A percentile compares a stretch with the other conserved stretches of the same genome.
phyloP scores from a whole-genome alignment of 2,113 vertebrate species.

The Menidia beryllina region DNA sequence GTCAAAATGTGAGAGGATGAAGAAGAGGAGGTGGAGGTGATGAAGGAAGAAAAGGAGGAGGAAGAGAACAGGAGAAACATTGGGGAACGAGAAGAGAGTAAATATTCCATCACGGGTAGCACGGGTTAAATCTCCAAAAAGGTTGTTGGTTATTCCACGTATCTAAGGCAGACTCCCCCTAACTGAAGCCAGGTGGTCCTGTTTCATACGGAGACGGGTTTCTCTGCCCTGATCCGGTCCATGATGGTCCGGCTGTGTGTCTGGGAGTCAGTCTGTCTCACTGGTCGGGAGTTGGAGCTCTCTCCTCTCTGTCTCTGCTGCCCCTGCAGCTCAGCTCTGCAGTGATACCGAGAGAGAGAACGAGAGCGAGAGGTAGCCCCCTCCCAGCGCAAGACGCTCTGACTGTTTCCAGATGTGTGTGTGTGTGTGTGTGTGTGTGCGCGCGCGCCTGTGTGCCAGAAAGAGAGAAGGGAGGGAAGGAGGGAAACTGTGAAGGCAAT shows the following conservation, averaged over 20 bases:
- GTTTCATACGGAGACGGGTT: conserved; percentile 70
- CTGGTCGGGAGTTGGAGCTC: conserved; percentile 72
- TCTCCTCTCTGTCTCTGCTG: conserved; percentile 76
- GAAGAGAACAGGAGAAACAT: conserved; percentile 61
- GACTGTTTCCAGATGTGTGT: conserved; percentile 88
- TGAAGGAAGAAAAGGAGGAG: conserved; percentile 57
- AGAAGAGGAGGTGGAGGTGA: conserved; percentile 57
- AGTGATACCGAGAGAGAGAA: conserved; percentile 72
- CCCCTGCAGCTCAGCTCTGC: conserved; percentile 81
- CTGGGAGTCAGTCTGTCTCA: conserved; percentile 65
- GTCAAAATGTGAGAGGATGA: conserved; percentile 72
- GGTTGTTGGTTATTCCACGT: conserved; percentile 76
- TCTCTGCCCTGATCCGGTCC: conserved; percentile 73
- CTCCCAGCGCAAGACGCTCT: conserved; percentile 77
- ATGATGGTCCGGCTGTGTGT: conserved; percentile 67
- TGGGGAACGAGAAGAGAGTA: conserved; percentile 65
- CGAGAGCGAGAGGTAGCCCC: conserved; percentile 57
- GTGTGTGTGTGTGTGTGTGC: conserved; percentile 29
- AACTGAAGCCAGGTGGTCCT: conserved; percentile 69
- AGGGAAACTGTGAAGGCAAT: conserved; percentile 54
- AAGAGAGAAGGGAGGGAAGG: conserved; percentile 30
- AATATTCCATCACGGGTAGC: conserved; percentile 78
- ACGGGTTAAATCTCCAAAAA: conserved; percentile 77
- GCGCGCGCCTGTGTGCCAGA: conserved; percentile 33
- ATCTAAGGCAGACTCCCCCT: conserved; percentile 60